Evolutionary conservation across 2,888 invertebrate genomes (phyloP), one percentile per base, ranked within the genome.

Genomic region (Spisula subtruncata): DNA sequence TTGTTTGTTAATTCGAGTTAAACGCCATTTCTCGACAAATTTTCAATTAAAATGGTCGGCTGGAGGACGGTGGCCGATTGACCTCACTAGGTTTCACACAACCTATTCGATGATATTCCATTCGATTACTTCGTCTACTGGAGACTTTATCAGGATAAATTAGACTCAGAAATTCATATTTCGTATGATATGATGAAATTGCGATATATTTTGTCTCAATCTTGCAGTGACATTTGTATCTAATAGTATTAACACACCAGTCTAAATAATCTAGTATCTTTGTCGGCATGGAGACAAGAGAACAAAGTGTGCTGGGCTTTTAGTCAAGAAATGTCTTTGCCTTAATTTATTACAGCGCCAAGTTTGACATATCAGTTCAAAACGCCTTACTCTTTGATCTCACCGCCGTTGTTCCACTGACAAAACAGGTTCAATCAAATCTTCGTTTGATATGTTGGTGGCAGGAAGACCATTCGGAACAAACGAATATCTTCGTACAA

Each of bases 381-480:
- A 83, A 56, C 82, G 79, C 81, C 84, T 81, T 82, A 51, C 29
- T 29, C 85, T 81, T 85, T 82, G 80, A 87, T 81, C 89, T 87
- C 79, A 54, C 32, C 46, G 87, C 56, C 51, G 75, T 86, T 85
- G 86, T 82, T 81, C 60, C 56, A 48, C 35, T 90, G 89, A 90
- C 90, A 92, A 91, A 90, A 90, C 71, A 88, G 87, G 87, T 89
- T 92, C 91, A 90, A 91, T 92, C 92, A 92, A 91, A 89, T 86
- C 89, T 81, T n/a, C 81, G 86, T 89, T 87, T 90, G 89, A 90
- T 88, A 90, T 87, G 85, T 88, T 89, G 80, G 84, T 89, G 91
- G 89, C 90, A 91, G 89, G 56, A 56, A 60, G 60, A 81, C n/a
- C 54, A 79, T 83, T 86, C 85, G 86, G 91, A 84, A 92, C 92